Percentiles rank a stretch among this genome's conserved stretches.
Evolutionary conservation across 2,113 vertebrate species (phyloP).

Genomic region (Amphiprion percula): DNA sequence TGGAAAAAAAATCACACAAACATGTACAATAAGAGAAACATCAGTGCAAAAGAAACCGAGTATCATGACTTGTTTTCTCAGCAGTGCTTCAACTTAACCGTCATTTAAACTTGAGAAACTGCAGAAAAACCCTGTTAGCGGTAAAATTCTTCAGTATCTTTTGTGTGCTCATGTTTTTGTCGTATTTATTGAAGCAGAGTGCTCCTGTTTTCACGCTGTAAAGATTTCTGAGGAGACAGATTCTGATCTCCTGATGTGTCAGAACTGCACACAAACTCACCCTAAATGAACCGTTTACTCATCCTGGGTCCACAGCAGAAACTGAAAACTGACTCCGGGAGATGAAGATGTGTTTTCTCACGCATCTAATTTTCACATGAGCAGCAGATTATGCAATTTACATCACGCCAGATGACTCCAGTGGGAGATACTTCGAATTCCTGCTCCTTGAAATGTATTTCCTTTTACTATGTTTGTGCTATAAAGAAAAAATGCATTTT

Average conservation of each 20-base stretch:
- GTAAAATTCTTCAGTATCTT: too few relatives aligned
- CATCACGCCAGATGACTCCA: not conserved
- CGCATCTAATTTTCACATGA: conserved; percentile 18
- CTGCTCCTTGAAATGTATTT: not conserved
- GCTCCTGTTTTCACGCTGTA: not conserved
- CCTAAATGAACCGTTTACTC: conserved; percentile 1
- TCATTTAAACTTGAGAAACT: not conserved
- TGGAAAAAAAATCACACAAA: not conserved
- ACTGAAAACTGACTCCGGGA: not conserved
- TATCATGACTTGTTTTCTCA: conserved; percentile 1
- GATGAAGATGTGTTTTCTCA: conserved; percentile 14
- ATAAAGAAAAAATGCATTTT: not conserved
- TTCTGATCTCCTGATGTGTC: conserved; percentile 1
- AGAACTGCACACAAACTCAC: not conserved
- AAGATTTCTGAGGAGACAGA: not conserved
- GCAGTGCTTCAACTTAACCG: conserved; percentile 13
- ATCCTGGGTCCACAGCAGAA: not conserved
- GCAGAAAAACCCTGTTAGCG: not conserved
- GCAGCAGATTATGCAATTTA: not conserved
- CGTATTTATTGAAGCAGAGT: not conserved
- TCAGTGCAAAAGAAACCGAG: not conserved
- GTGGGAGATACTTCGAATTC: not conserved
- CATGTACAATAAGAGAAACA: not conserved
- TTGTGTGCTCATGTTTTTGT: not conserved
- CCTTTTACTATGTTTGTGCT: not conserved